Evolutionary conservation across 2,888 invertebrate species (phyloP).

Genomic region (Schizaphis graminum): DNA sequence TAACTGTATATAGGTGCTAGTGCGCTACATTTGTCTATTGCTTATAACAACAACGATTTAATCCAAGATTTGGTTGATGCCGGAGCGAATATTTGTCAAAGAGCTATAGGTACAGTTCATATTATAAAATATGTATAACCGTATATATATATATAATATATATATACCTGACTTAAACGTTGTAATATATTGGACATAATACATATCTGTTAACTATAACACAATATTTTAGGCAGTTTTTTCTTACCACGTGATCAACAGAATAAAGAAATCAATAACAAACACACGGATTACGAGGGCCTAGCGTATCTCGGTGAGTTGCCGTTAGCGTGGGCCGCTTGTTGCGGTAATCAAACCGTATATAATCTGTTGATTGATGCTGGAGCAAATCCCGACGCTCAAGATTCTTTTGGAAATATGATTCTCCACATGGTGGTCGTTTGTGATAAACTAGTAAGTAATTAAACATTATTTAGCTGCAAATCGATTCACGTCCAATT

Average conservation of each 20-base stretch:
- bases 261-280: slow-evolving; percentile 78
- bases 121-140: neutral
- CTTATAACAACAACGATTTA: slow-evolving; percentile 95
- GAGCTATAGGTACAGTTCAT: slow-evolving; percentile 83
- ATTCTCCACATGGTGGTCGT: slow-evolving; percentile 99
- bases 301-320: slow-evolving; percentile 97
- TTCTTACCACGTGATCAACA: slow-evolving; percentile 97
- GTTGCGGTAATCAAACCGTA: slow-evolving; percentile 96
- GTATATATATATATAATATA: neutral
- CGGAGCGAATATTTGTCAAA: slow-evolving; percentile 91
- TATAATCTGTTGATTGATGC: slow-evolving; percentile 94
- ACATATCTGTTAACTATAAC: neutral
- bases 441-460: slow-evolving; percentile 89
- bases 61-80: slow-evolving; percentile 93
- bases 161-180: neutral
- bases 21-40: slow-evolving; percentile 94
- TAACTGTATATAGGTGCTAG: slow-evolving; percentile 79
- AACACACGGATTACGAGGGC: slow-evolving; percentile 94
- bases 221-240: slow-evolving; percentile 79
- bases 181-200: neutral
- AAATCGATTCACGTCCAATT: neutral
- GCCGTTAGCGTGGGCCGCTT: slow-evolving; percentile 97
- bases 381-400: slow-evolving; percentile 95
- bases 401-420: slow-evolving; percentile 98
- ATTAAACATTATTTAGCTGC: neutral